Evolutionary conservation across 1,140 invertebrate genomes (phyloP).

Genomic region (Riptortus pedestris): DNA sequence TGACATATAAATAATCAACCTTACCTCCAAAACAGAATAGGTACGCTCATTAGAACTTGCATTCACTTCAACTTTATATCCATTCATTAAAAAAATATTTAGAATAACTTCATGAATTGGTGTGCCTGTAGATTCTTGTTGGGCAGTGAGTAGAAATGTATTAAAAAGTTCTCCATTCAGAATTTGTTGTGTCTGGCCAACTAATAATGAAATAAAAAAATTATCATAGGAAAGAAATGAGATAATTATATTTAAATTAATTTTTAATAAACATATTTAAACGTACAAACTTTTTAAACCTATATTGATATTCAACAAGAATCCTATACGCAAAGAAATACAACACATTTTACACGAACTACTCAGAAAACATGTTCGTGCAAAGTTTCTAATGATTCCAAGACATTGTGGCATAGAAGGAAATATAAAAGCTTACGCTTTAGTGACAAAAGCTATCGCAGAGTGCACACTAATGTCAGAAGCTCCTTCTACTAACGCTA

Average conservation of each 20-base stretch:
- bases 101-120: slow-evolving; percentile 60
- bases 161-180: slow-evolving; percentile 68
- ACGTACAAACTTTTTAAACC: no score
- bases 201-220: slow-evolving; percentile 40
- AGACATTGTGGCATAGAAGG: no score
- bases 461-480: no score
- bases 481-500: no score
- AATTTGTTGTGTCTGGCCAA: slow-evolving; percentile 74
- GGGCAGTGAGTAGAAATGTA: slow-evolving; percentile 79
- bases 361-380: no score
- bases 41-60: slow-evolving; percentile 73
- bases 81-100: slow-evolving; percentile 75
- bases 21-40: slow-evolving; percentile 62
- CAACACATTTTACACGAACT: no score
- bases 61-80: slow-evolving; percentile 69
- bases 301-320: no score
- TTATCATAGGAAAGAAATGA: not conserved
- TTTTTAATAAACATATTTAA: no score
- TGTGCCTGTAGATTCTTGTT: slow-evolving; percentile 71
- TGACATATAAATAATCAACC: no score
- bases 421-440: no score
- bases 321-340: not conserved
- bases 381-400: no score
- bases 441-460: no score
- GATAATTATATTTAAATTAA: slow-evolving; percentile 29